Evolutionary conservation across 2,797 vertebrate genomes (phyloP).

Genomic region (Alfaro cultratus): DNA sequence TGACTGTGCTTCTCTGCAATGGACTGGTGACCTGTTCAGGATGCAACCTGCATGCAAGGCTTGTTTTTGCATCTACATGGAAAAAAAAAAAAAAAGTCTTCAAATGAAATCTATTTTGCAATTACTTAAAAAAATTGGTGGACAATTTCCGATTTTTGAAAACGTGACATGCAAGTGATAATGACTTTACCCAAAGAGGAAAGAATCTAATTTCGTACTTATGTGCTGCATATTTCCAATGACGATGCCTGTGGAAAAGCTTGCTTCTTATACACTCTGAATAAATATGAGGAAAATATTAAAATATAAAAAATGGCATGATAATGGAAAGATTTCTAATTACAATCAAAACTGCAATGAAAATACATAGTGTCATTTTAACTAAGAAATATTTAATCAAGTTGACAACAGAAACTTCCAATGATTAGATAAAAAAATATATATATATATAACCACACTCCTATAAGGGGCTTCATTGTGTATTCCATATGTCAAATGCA

Average conservation of each 20-base stretch:
- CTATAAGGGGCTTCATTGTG: background rate
- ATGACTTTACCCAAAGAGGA: background rate
- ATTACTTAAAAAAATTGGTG: background rate
- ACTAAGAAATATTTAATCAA: background rate
- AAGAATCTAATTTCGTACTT: constrained; percentile 1
- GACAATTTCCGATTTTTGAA: background rate
- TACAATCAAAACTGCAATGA: background rate
- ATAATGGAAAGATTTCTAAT: background rate
- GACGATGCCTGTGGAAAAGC: background rate
- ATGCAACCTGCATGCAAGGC: background rate
- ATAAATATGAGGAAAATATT: background rate
- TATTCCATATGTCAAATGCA: background rate
- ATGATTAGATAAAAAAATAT: background rate
- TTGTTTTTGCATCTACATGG: background rate
- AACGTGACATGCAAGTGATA: background rate
- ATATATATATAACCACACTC: background rate
- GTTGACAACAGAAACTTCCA: background rate
- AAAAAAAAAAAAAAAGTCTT: background rate
- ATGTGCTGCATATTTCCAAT: background rate
- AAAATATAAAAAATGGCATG: background rate
- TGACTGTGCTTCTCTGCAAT: background rate
- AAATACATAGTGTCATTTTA: background rate
- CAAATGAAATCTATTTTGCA: background rate
- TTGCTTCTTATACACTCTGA: background rate
- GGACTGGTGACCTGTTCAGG: background rate